Evolutionary conservation across 2,797 vertebrate genomes (phyloP), one percentile per base, ranked within the genome.

Genomic region (Dallia pectoralis): DNA sequence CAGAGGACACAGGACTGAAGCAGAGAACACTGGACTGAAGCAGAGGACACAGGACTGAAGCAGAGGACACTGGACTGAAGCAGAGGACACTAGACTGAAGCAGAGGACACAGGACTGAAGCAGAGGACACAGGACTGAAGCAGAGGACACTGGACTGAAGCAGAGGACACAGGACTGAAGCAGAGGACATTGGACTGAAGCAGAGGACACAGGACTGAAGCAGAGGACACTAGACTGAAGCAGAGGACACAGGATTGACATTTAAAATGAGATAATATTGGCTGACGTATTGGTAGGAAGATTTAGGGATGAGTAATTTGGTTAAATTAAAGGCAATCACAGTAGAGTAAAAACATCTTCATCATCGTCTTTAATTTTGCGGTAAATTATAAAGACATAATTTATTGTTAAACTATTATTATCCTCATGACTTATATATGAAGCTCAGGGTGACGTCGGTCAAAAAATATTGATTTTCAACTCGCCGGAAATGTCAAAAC

Each of bases 401-500:
- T 49, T 51, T n/a, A 18, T 3, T 19, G 7, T 51, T 1, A 51
- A 51, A 51, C 5, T 51, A 51, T 51, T 6, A 51, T 19, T n/a
- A 49, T 49, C 27, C 59, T 16, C 25, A 62, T 5, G 27, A 62
- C 25, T 53, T 53, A 30, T 29, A 27, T 62, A 62, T 14, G 49
- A n/a, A 19, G 5, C 5, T 6, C 19, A 51, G 49, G n/a, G 51
- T 53, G 8, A 53, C 51, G n/a, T 22, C 5, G n/a, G 49, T 19
- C 6, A 53, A 11, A 53, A 49, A 49, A 71, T 62, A 59, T 69
- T 75, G 66, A 76, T 73, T 84, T 83, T 84, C 81, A 80, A 81
- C 5, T 53, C 51, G 81, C 81, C 72, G 73, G 79, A 78, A 81
- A 85, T 53, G 11, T 33, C 83, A 74, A 44, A 78, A 79, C 81